Base-by-base conservation (phyloP, 2,113 vertebrate genomes). In the Solea senegalensis region DNA sequence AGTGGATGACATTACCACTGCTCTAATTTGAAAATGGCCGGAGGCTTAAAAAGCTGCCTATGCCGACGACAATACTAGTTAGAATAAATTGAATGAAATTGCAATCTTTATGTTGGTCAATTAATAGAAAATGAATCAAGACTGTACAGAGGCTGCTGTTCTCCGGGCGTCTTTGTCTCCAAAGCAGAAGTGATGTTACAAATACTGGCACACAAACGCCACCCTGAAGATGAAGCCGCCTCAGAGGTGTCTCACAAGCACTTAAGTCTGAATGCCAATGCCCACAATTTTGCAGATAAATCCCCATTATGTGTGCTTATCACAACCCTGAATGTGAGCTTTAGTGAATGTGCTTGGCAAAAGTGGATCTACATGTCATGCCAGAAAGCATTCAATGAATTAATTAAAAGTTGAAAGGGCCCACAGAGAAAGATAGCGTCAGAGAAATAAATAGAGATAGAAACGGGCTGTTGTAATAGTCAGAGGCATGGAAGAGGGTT, bases 331-430 rank as follows among this genome's bases (percentile, higher is more conserved):
- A 85, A 84, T 83, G 67, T 72, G 72, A 80, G 80, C 60, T 49
- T 75, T 13, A 8, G 48, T 81, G 43, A 81, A 78, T 76, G 53
- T n/a, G 39, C 40, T 56, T 63, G 59, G 53, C 45, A 80, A 82
- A 80, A 82, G 34, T 21, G 40, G 66, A 77, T 78, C 73, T 74
- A 41, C 71, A 68, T 78, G 71, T 80, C 76, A 66, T 45, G 62
- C 61, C 61, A 64, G 61, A 60, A 69, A 68, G 65, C 59, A 74
- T 78, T 83, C 64, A 78, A 56, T 65, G 72, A 85, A 82, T 72
- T 82, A 85, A 85, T 86, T 84, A 82, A 73, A 80, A 78, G 73
- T 85, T 78, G 45, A 88, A 80, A 76, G 65, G 64, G 65, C 50
- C 8, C 56, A 27, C 1, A 53, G 58, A 77, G 34, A 70, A 69